Conservation (phyloP, 2,113 vertebrate species). For the human region GRCh38 chrX:11753501-11754000, state of each 20-base stretch:
- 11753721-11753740: not conserved
- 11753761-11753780: not conserved
- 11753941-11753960: not conserved
- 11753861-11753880: not conserved
- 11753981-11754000: not conserved
- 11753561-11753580: not conserved
- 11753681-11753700: not conserved
- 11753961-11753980: not conserved
- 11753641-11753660: not conserved
- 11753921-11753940: not conserved
- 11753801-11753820: not conserved
- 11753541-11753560: not conserved
- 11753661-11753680: not conserved
- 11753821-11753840: not conserved
- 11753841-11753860: not conserved
- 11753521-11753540: not conserved
- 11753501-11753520: not conserved
- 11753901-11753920: not conserved
- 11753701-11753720: not conserved
- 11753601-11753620: not conserved
- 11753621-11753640: not conserved
- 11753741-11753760: not conserved
- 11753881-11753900: not conserved
- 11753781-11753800: not conserved
- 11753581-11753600: not conserved